Evolutionary conservation across 2,797 vertebrate species (phyloP).

Genomic region (Gymnoscopelus braueri): DNA sequence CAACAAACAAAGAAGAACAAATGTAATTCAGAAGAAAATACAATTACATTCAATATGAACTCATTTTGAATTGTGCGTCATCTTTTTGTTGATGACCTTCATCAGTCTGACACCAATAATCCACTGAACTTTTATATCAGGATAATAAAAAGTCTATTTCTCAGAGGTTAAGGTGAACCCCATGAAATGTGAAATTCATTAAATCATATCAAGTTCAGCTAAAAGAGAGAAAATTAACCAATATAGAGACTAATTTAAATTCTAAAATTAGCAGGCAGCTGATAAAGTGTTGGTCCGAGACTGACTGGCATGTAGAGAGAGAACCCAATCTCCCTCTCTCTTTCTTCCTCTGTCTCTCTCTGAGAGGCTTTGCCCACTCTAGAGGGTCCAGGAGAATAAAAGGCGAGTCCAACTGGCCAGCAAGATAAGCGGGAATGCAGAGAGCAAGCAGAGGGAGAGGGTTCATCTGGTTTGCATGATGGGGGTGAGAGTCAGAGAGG

Average conservation of each 20-base stretch:
- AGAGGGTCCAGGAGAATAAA: conserved; percentile 74
- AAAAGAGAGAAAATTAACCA: conserved; percentile 38
- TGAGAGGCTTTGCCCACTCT: conserved; percentile 69
- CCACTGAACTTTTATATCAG: no score
- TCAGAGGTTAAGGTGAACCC: no score
- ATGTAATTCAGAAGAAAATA: no score
- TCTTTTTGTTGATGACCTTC: no score
- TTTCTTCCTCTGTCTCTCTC: conserved; percentile 37
- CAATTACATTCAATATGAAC: no score
- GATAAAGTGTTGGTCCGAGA: conserved; percentile 62
- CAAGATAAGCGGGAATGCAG: conserved; percentile 73
- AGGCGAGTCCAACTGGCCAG: conserved; percentile 74
- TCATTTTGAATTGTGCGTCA: no score
- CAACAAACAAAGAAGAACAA: no score
- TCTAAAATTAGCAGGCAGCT: conserved; percentile 72
- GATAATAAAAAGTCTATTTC: no score
- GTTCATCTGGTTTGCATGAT: conserved; percentile 69
- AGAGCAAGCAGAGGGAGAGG: conserved; percentile 51
- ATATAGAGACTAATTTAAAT: conserved; percentile 67
- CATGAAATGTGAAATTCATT: conserved; percentile 30
- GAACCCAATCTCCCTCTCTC: conserved; percentile 48
- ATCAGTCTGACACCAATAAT: no score
- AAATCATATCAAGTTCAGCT: conserved; percentile 35
- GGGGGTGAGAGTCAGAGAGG: conserved; percentile 56
- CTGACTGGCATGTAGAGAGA: conserved; percentile 57